phyloP scores from a whole-genome alignment of 2,797 vertebrate species.

The Streptopelia turtur region DNA sequence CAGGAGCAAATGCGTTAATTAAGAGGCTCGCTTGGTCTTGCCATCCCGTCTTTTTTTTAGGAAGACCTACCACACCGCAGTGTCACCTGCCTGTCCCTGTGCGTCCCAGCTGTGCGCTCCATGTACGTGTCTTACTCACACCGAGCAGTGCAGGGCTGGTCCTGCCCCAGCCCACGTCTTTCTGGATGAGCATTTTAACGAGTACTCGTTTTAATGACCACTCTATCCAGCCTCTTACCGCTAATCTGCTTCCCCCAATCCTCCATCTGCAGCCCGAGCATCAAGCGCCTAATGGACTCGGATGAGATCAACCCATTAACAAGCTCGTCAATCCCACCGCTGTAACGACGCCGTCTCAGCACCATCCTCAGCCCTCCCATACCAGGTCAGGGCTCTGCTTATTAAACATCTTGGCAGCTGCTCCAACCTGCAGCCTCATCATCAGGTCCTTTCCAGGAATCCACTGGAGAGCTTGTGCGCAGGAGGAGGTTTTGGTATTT shows the following conservation, averaged over 20 bases:
- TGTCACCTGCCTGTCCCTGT: neutral
- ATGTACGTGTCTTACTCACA: neutral
- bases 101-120: neutral
- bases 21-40: neutral
- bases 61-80: neutral
- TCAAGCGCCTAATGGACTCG: conserved; percentile 30
- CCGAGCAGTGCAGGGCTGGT: neutral
- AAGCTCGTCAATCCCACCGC: neutral
- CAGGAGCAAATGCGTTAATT: neutral
- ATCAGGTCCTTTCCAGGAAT: neutral
- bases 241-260: conserved; percentile 15
- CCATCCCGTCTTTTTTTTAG: neutral
- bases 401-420: conserved; percentile 22
- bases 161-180: neutral
- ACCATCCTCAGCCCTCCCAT: neutral
- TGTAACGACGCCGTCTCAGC: neutral
- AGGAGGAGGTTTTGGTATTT: neutral
- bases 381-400: neutral
- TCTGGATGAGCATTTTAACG: neutral
- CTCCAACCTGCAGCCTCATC: neutral
- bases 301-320: conserved; percentile 48
- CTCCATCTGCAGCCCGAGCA: neutral
- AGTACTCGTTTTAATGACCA: neutral
- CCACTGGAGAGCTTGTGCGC: neutral
- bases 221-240: conserved; percentile 5